Percentiles rank a stretch among this genome's conserved stretches.
These are phyloP conservation scores for Drosophila nigritarsus DNA, from an alignment of 2,888 invertebrate genomes.

Conservation along the genomic window DNA sequence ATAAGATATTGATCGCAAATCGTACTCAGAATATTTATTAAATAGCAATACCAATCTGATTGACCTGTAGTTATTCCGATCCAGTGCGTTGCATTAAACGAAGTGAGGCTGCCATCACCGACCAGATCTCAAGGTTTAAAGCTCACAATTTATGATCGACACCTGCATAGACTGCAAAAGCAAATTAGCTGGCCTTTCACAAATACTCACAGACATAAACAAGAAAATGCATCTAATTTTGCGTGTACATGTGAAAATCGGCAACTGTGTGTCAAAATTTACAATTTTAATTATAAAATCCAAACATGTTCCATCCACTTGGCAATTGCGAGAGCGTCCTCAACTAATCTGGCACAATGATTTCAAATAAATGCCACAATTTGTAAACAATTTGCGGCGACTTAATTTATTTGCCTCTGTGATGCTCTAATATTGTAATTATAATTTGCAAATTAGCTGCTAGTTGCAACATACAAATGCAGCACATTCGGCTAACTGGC, in stretches of 20 bases:
- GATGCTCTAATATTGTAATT: constrained; percentile 49
- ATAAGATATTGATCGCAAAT: background rate
- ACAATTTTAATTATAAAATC: constrained; percentile 20
- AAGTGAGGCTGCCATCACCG: background rate
- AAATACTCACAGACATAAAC: background rate
- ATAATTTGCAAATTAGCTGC: constrained; percentile 54
- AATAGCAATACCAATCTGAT: background rate
- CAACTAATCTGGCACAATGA: constrained; percentile 35
- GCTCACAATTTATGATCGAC: constrained; percentile 23
- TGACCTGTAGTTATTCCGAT: background rate
- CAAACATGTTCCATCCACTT: constrained; percentile 14
- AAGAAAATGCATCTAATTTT: constrained; percentile 12
- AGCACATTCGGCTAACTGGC: constrained; percentile 21
- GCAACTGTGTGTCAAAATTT: constrained; percentile 19
- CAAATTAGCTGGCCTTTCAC: background rate
- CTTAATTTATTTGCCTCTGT: constrained; percentile 20
- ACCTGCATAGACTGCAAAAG: constrained; percentile 20
- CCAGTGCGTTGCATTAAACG: background rate
- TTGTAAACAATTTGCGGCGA: constrained; percentile 73
- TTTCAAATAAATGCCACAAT: constrained; percentile 56
- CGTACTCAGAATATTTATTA: background rate
- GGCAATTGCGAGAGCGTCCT: constrained; percentile 11
- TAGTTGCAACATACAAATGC: constrained; percentile 21
- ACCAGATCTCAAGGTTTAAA: constrained; percentile 6
- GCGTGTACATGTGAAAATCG: constrained; percentile 18